Conservation (phyloP, 92 coral and sea anemone genomes). For the Epizoanthus fatuus region DNA sequence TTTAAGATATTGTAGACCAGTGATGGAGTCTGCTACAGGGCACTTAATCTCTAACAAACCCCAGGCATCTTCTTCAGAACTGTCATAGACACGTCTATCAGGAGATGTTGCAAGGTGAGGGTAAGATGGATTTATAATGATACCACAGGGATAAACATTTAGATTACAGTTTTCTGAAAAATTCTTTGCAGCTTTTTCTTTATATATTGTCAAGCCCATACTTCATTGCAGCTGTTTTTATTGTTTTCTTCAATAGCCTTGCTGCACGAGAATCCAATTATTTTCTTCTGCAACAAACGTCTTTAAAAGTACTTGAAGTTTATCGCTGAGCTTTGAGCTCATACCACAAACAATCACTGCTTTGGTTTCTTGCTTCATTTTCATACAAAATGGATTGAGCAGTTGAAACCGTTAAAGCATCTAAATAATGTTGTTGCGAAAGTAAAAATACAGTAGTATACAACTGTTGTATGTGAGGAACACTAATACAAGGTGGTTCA, state of each 20-base stretch:
- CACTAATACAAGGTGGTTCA: slow-evolving; percentile 1
- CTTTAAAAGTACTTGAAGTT: slow-evolving; percentile 39
- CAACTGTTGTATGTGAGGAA: background rate
- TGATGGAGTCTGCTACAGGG: slow-evolving; percentile 31
- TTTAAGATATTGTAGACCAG: slow-evolving; percentile 39
- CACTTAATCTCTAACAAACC: slow-evolving; percentile 51
- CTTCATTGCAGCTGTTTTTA: slow-evolving; percentile 59
- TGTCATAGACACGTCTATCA: slow-evolving; percentile 43
- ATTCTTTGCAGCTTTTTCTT: slow-evolving; percentile 40
- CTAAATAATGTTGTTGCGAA: slow-evolving; percentile 11
- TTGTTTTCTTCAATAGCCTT: slow-evolving; percentile 30
- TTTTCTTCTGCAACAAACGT: slow-evolving; percentile 6
- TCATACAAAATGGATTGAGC: slow-evolving; percentile 40
- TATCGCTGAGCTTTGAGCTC: slow-evolving; percentile 20
- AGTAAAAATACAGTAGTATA: background rate
- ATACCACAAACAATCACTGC: slow-evolving; percentile 29
- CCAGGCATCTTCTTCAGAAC: slow-evolving; percentile 28
- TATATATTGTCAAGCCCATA: slow-evolving; percentile 41
- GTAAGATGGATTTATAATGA: slow-evolving; percentile 41
- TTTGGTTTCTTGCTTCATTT: slow-evolving; percentile 32
- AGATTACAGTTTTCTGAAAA: slow-evolving; percentile 23
- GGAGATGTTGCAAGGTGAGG: slow-evolving; percentile 40
- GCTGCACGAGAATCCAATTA: slow-evolving; percentile 21
- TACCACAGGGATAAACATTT: slow-evolving; percentile 38
- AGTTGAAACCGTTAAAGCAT: slow-evolving; percentile 15